Evolutionary conservation across 2,888 invertebrate species (phyloP), one percentile per base, ranked within the genome.

Genomic region (Oscheius sp.): DNA sequence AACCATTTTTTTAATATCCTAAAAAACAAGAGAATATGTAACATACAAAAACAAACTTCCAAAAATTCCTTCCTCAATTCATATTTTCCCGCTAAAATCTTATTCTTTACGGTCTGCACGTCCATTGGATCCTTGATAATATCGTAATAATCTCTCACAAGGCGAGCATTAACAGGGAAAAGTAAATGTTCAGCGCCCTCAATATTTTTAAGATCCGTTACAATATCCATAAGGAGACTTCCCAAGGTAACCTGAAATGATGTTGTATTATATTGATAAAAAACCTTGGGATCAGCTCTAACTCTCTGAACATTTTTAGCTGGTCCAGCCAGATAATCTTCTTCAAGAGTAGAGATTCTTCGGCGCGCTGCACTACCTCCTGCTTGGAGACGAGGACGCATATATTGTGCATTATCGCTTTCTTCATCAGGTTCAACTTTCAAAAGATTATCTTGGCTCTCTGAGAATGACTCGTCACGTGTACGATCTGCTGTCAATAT

Each of bases 41-140:
- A 47, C 50, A 51, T 38, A 38, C 20, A 2, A 38, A 57, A 41
- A 28, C 2, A 2, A 32, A 28, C 9, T 30, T 64, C 68, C 59
- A 32, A 61, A 66, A 82, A 82, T 24, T 80, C 78, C 49, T 74
- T 79, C 9, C 98, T 90, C 77, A 92, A 93, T 84, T 93, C 93
- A 86, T 99, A 99, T 80, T 92, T 22, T 66, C 84, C 77, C 49
- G 86, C 85, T 75, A 65, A 61, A 22, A 86, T 80, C 61, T 93
- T 93, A 80, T 95, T 95, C 44, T 95, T 89, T 81, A 99, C 95
- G 0, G 93, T 93, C 87, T 96, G 96, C 62, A 99, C 89, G 87
- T 98, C 97, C 94, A 98, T 97, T 0, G 98, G 98, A 67, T 92
- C 90, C 49, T 91, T 91, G 24, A 98, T 91, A 67, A 96, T 93